Evolutionary conservation across 2,888 invertebrate species (phyloP).

Genomic region (Cremastinae sp.): DNA sequence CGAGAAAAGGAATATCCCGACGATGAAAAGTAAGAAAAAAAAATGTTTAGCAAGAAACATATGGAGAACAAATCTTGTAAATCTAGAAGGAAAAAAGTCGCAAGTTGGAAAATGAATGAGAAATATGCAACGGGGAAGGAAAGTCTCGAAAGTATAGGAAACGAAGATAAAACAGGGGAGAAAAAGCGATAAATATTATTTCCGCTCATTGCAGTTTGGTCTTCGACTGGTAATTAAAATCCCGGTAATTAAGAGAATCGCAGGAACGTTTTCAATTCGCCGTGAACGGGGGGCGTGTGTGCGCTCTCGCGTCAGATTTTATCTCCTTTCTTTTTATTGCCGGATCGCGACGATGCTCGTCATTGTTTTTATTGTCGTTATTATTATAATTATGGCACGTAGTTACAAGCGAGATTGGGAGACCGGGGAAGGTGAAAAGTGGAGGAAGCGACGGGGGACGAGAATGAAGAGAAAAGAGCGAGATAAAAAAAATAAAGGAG

Average conservation of each 20-base stretch:
- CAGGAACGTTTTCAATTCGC: no score
- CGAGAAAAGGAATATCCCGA: no score
- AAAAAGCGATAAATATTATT: not conserved
- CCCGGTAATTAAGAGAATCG: no score
- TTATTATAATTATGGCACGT: constrained; percentile 33
- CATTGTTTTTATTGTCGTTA: constrained; percentile 34
- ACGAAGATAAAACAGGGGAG: no score
- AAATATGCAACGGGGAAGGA: no score
- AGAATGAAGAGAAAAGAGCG: constrained; percentile 1
- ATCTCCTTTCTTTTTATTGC: constrained; percentile 10
- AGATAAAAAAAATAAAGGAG: constrained; percentile 5
- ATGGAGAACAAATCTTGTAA: not conserved
- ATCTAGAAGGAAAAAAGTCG: not conserved
- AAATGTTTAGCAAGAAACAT: not conserved
- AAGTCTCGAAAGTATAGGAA: not conserved
- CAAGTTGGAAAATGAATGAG: constrained; percentile 6
- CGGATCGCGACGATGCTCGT: constrained; percentile 10
- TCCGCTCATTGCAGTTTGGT: no score
- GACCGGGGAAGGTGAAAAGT: constrained; percentile 6
- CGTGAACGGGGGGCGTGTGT: no score
- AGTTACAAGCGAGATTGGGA: constrained; percentile 24
- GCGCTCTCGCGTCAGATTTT: constrained; percentile 37
- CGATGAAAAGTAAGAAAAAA: not conserved
- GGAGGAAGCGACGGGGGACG: not conserved
- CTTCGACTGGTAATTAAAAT: no score